A percentile compares a stretch with the other conserved stretches of the same genome.
phyloP scores from a whole-genome alignment of 2,113 vertebrate species.

The Amblyornis subalaris region DNA sequence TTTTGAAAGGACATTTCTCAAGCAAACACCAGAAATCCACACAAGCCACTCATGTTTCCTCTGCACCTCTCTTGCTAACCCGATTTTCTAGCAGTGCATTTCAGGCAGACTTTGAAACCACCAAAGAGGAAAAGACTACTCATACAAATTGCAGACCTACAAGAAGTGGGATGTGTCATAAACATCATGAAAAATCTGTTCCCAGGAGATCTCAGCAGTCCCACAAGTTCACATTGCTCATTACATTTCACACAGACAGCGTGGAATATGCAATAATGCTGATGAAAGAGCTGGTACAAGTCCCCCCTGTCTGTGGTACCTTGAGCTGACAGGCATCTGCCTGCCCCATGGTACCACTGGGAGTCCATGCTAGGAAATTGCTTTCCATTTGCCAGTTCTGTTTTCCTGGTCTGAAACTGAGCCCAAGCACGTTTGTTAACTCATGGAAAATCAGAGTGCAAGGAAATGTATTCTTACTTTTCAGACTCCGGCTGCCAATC shows the following conservation, averaged over 20 bases:
- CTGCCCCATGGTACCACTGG: accelerated
- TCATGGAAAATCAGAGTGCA: neutral
- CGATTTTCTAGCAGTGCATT: neutral
- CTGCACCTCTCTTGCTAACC: neutral
- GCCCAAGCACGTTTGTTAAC: neutral
- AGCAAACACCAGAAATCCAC: neutral
- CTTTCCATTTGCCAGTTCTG: neutral
- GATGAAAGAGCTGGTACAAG: neutral
- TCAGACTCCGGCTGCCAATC: neutral
- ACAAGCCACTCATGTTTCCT: accelerated
- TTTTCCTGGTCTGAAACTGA: neutral
- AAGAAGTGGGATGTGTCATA: neutral
- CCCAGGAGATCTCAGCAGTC: neutral
- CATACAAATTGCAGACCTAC: neutral
- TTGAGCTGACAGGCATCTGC: neutral
- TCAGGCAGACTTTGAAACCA: neutral
- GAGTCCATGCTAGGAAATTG: neutral
- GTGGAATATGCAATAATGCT: accelerated
- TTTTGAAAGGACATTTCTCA: neutral
- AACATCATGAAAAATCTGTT: neutral
- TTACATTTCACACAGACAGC: neutral
- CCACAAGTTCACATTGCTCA: neutral
- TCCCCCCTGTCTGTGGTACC: neutral
- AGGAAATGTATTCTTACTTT: neutral
- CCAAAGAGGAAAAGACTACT: neutral